Evolutionary conservation across 2,797 vertebrate species (phyloP).

Genomic region (Morus bassanus): DNA sequence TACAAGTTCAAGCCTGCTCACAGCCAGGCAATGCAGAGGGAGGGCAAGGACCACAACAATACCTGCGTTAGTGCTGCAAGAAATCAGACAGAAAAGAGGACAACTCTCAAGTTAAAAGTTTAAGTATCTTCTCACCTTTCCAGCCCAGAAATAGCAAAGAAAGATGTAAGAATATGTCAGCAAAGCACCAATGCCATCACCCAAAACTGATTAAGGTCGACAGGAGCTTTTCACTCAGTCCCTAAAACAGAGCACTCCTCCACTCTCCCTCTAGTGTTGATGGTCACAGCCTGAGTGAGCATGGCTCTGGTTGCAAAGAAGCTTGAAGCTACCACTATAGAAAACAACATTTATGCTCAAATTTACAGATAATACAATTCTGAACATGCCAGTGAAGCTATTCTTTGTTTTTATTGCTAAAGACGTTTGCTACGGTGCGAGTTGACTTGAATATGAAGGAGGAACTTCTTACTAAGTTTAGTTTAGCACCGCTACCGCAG

Average conservation of each 20-base stretch:
- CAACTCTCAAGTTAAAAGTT: background rate
- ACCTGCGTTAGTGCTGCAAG: accelerated
- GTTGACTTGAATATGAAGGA: background rate
- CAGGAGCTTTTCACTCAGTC: background rate
- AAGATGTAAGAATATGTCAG: background rate
- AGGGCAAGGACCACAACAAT: background rate
- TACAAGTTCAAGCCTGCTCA: background rate
- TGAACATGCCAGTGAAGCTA: background rate
- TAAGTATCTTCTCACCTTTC: background rate
- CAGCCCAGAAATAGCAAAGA: background rate
- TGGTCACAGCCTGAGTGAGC: background rate
- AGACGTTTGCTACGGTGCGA: background rate
- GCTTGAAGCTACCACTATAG: background rate
- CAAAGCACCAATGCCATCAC: background rate
- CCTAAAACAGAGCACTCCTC: background rate
- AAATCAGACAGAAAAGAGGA: background rate
- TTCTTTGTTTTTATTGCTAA: background rate
- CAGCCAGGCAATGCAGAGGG: background rate
- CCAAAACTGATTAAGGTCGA: background rate
- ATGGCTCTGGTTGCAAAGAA: background rate
- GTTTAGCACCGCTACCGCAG: background rate
- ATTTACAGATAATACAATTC: background rate
- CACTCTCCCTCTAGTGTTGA: background rate
- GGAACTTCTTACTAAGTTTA: background rate
- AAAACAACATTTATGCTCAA: background rate